Conservation (phyloP, 1,140 invertebrate species). For the Bombus fervidus region DNA sequence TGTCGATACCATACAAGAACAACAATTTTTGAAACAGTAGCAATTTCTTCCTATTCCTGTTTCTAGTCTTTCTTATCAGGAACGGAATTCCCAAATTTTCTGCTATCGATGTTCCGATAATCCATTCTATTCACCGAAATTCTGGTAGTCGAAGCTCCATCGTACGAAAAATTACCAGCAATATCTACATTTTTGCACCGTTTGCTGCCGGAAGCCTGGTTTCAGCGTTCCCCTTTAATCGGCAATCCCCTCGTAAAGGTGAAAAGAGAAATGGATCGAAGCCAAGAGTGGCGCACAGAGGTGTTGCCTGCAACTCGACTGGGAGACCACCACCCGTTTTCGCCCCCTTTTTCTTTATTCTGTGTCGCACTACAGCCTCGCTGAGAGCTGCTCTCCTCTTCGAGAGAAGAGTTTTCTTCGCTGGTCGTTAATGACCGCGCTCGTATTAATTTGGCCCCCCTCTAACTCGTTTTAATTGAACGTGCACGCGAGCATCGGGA, state of each 20-base stretch:
- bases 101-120: no score
- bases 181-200: not conserved
- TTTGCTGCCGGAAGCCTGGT: not conserved
- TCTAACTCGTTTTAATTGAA: slow-evolving; percentile 56
- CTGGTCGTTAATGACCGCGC: slow-evolving; percentile 50
- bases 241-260: not conserved
- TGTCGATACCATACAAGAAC: no score
- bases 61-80: no score
- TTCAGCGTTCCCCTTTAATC: slow-evolving; percentile 51
- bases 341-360: slow-evolving; percentile 11
- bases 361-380: slow-evolving; percentile 9
- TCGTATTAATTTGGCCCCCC: slow-evolving; percentile 52
- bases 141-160: no score
- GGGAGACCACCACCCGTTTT: not conserved
- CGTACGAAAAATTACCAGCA: not conserved
- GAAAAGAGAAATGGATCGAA: slow-evolving; percentile 53
- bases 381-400: slow-evolving; percentile 11
- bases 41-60: no score
- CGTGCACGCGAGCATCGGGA: slow-evolving; percentile 49
- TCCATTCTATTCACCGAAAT: no score
- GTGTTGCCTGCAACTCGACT: slow-evolving; percentile 31
- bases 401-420: slow-evolving; percentile 47
- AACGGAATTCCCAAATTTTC: no score
- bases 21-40: no score
- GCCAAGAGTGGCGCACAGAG: slow-evolving; percentile 38